Evolutionary conservation across 2,888 invertebrate genomes (phyloP).

Genomic region (Xestobium rufovillosum): DNA sequence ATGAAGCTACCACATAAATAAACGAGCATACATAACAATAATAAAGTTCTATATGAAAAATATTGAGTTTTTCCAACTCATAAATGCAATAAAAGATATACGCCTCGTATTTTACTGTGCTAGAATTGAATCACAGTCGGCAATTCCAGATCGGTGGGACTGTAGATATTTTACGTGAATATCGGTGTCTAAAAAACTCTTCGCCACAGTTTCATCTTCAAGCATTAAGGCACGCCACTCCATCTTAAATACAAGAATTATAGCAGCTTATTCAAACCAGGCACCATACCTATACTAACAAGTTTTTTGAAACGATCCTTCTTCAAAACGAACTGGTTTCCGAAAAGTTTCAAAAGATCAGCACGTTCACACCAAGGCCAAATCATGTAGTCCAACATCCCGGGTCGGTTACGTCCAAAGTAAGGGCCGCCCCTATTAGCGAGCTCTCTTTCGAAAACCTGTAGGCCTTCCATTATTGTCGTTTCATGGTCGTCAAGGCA

Average conservation of each 20-base stretch:
- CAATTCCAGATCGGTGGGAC: constrained; percentile 55
- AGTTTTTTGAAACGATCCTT: constrained; percentile 56
- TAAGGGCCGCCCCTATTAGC: constrained; percentile 54
- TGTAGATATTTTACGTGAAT: constrained; percentile 65
- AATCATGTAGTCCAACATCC: constrained; percentile 74
- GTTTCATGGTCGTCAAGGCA: constrained; percentile 33
- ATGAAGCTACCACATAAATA: too few species aligned
- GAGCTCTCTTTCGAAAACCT: constrained; percentile 60
- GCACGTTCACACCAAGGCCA: constrained; percentile 80
- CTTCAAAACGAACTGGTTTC: constrained; percentile 57
- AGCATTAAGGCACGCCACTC: constrained; percentile 66
- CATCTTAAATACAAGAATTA: constrained; percentile 44
- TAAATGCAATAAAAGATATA: too few species aligned
- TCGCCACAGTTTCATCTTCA: constrained; percentile 60
- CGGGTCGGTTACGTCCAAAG: constrained; percentile 62
- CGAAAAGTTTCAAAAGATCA: constrained; percentile 52
- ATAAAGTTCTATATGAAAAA: too few species aligned
- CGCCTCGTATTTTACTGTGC: constrained; percentile 11
- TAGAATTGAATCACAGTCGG: constrained; percentile 54
- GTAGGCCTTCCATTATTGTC: constrained; percentile 45
- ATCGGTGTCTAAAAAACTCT: constrained; percentile 58
- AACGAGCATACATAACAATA: too few species aligned
- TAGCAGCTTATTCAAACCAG: constrained; percentile 5
- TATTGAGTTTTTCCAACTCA: too few species aligned
- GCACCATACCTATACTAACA: constrained; percentile 48